phyloP scores from a whole-genome alignment of 92 coral and sea anemone species.

The Porites rus region DNA sequence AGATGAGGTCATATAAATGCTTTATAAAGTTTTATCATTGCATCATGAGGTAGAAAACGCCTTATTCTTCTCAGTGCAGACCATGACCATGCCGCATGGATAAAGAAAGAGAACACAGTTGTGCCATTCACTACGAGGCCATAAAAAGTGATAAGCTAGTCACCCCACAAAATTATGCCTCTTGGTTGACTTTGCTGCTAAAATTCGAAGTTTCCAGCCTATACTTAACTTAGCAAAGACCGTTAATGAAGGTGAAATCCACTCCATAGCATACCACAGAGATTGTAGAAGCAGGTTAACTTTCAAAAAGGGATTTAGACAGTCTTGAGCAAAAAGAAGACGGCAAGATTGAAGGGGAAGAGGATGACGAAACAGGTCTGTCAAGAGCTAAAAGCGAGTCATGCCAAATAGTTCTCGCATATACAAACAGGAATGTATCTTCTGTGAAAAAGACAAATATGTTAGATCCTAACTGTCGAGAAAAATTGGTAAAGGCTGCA shows the following conservation, averaged over 20 bases:
- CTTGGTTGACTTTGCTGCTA: slow-evolving; percentile 58
- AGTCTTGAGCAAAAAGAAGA: slow-evolving; percentile 33
- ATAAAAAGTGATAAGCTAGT: slow-evolving; percentile 25
- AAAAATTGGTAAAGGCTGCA: slow-evolving; percentile 34
- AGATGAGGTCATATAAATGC: too few species aligned
- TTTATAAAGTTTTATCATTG: too few species aligned
- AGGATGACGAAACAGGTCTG: not conserved
- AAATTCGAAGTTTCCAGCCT: slow-evolving; percentile 7
- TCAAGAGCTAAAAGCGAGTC: slow-evolving; percentile 5
- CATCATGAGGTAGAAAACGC: too few species aligned
- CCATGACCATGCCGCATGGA: too few species aligned
- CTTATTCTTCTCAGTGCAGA: too few species aligned
- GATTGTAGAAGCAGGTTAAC: slow-evolving; percentile 35
- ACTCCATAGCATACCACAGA: slow-evolving; percentile 47
- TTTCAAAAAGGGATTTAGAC: slow-evolving; percentile 38
- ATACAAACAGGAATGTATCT: slow-evolving; percentile 45
- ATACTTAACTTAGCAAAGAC: slow-evolving; percentile 16
- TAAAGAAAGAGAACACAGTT: slow-evolving; percentile 4
- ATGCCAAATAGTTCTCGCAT: slow-evolving; percentile 19
- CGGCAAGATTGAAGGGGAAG: slow-evolving; percentile 14
- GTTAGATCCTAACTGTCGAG: slow-evolving; percentile 20
- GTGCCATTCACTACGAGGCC: slow-evolving; percentile 47
- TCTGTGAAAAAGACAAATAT: slow-evolving; percentile 47
- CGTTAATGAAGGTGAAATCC: slow-evolving; percentile 40
- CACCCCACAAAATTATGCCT: slow-evolving; percentile 33